A percentile compares a stretch with the other conserved stretches of the same genome.
These are phyloP conservation scores for Pao palembangensis DNA, from an alignment of 2,113 vertebrate genomes.

Conservation along the genomic window DNA sequence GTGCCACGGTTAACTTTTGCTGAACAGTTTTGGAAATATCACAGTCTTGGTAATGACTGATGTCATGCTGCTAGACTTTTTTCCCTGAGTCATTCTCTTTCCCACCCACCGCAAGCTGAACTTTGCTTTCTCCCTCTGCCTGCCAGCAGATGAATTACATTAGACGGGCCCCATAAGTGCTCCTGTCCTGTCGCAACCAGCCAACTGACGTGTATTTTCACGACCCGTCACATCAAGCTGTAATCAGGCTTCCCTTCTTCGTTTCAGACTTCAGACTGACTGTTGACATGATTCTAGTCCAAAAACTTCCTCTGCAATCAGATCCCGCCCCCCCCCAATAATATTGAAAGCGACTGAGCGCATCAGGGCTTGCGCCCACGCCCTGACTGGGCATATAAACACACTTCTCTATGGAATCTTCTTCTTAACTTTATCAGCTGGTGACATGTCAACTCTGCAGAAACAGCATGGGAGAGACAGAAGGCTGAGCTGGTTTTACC, in stretches of 20 bases:
- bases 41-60: constrained; percentile 27
- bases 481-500: constrained; percentile 74
- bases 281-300: constrained; percentile 41
- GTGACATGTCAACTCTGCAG: constrained; percentile 46
- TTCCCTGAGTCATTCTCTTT: constrained; percentile 47
- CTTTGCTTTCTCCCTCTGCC: constrained; percentile 18
- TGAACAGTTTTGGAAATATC: background rate
- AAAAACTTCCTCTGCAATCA: constrained; percentile 5
- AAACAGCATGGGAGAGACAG: constrained; percentile 19
- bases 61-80: constrained; percentile 34
- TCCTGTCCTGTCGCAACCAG: constrained; percentile 18
- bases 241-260: constrained; percentile 23
- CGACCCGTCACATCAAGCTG: constrained; percentile 11
- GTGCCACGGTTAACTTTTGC: background rate
- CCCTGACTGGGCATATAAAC: background rate
- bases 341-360: background rate
- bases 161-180: constrained; percentile 14
- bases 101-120: constrained; percentile 32
- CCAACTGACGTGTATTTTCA: constrained; percentile 15
- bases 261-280: constrained; percentile 37
- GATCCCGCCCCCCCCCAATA: too few species aligned
- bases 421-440: constrained; percentile 21
- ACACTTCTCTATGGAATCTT: constrained; percentile 1
- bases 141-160: constrained; percentile 25
- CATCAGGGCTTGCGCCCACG: constrained; percentile 1